Base-by-base conservation (phyloP, 2,888 invertebrate species). In the Druceiella hillmani region DNA sequence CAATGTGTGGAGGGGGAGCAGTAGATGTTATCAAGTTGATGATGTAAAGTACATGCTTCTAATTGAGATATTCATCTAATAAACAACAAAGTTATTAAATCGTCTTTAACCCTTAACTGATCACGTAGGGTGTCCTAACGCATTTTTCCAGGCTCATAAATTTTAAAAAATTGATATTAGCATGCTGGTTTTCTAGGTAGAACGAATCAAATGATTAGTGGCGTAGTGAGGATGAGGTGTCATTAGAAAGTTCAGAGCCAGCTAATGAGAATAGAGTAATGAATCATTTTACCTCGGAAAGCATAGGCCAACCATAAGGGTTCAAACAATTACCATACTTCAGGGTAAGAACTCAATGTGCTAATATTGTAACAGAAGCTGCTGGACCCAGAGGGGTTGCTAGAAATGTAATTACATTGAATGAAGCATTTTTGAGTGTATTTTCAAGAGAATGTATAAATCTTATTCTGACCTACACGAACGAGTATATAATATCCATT, bases 391-490 rank as follows among this genome's bases (percentile, higher is more conserved):
- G 25, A 33, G 33, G 25, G 14, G 25, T 15, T 10, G 24, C 33
- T 24, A 24, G 13, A 13, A 25, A 22, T 11, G 24, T 33, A 4
- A 33, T 14, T 9, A 33, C 33, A 12, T 13, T 10, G 13, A 11
- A 6, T 3, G 11, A 35, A 6, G 27, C 28, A 10, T 32, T 32
- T 12, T n/a, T 32, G 17, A 17, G 20, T 17, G n/a, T 35, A 11
- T 27, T 37, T 37, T 32, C 30, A 16, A 37, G 26, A 17, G 31
- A 37, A 31, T 17, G 31, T 12, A 32, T 37, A 24, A 29, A 37
- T 25, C 37, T 33, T 7, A 27, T 38, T 17, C 17, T 38, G 17
- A 31, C 16, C 16, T 17, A 32, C 14, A 26, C 38, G 16, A 22
- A 32, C 11, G 20, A 20, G 14, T 32, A 32, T 32, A 32, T 32